Percentiles rank a stretch among this genome's conserved stretches.
phyloP scores from a whole-genome alignment of 2,113 vertebrate species.

The Struthidea cinerea region DNA sequence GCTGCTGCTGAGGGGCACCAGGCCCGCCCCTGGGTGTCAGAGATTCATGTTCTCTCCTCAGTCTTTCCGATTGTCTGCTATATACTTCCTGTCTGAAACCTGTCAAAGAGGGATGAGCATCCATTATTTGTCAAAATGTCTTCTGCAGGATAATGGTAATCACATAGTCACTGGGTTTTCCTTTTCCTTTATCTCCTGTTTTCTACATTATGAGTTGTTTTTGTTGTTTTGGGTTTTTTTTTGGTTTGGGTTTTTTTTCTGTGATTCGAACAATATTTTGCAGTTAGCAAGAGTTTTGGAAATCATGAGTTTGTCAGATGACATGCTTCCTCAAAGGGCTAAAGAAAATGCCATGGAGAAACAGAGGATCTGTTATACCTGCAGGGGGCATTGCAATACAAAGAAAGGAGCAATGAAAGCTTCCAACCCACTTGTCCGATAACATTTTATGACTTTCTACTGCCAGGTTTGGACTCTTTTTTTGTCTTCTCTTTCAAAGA shows the following conservation, averaged over 20 bases:
- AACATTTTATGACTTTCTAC: background rate
- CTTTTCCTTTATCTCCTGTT: background rate
- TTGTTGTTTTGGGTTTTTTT: background rate
- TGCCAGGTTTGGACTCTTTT: background rate
- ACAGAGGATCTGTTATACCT: background rate
- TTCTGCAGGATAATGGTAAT: background rate
- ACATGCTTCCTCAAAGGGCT: background rate
- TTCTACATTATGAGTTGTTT: background rate
- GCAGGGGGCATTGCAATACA: conserved; percentile 67
- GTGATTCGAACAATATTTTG: background rate
- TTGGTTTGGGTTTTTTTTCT: background rate
- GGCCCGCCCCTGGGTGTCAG: background rate
- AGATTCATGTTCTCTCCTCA: background rate
- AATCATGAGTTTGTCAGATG: background rate
- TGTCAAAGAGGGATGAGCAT: background rate
- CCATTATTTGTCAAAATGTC: background rate
- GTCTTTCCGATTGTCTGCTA: accelerated
- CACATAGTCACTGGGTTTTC: background rate
- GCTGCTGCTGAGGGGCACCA: background rate
- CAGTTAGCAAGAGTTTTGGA: background rate
- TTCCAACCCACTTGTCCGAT: background rate
- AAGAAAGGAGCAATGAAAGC: background rate
- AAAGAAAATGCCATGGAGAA: background rate
- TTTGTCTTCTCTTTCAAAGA: background rate
- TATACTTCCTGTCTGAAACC: background rate